These are phyloP conservation scores for Nanorana parkeri DNA, from an alignment of 2,113 vertebrate species.

Conservation along the genomic window DNA sequence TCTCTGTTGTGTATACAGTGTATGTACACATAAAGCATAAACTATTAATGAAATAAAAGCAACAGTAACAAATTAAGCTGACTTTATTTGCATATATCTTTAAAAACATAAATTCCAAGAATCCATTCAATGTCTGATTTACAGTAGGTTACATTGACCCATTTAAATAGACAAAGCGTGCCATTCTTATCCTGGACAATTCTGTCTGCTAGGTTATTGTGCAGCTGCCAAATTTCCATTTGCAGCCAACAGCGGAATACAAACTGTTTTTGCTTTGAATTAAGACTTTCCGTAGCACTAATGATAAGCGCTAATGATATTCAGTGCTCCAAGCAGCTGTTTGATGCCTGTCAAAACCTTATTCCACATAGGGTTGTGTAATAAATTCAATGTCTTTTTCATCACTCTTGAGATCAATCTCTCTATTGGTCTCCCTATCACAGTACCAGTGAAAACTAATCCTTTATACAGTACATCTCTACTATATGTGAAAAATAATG, in stretches of 20 bases:
- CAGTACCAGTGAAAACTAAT: no score
- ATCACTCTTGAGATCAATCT: no score
- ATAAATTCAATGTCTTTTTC: background rate
- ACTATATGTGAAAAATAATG: background rate
- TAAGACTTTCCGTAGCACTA: background rate
- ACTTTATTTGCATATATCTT: no score
- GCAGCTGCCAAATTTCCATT: background rate
- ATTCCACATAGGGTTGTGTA: background rate
- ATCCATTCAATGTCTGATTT: no score
- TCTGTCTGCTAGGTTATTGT: background rate
- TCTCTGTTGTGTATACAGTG: no score
- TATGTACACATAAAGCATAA: no score
- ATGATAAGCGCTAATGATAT: constrained; percentile 13
- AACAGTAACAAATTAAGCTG: no score
- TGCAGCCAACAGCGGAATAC: background rate
- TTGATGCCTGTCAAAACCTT: constrained; percentile 17
- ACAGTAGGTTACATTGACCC: no score
- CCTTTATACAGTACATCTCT: background rate
- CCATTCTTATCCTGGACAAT: background rate
- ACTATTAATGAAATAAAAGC: no score
- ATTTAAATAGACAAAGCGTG: no score
- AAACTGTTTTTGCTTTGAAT: constrained; percentile 12
- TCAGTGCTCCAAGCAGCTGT: background rate
- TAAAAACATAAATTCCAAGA: no score
- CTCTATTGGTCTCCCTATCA: no score